A percentile compares a stretch with the other conserved stretches of the same genome.
Conservation (phyloP, 2,113 vertebrate genomes). For the Aspiorhynchus laticeps region DNA sequence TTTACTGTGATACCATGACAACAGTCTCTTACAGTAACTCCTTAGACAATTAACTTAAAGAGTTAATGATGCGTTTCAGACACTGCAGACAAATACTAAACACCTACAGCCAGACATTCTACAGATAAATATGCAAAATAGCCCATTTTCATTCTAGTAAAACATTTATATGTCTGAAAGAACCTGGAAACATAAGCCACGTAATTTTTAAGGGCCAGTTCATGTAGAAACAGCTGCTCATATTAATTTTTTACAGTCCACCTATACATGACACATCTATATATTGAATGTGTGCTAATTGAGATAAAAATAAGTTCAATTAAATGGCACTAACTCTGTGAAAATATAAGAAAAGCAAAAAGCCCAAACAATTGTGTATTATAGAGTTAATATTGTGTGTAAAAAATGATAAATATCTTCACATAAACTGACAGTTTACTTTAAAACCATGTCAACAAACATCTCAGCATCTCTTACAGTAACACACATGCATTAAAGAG, state of each 20-base stretch:
- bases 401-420: not conserved
- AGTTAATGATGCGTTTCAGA: constrained; percentile 19
- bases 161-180: not conserved
- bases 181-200: not conserved
- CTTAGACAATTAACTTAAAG: constrained; percentile 19
- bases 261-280: not conserved
- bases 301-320: not conserved
- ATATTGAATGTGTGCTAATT: not conserved
- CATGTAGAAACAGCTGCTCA: not conserved
- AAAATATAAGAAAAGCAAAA: not conserved
- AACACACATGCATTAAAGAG: not conserved
- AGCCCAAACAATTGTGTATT: not conserved
- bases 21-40: constrained; percentile 18
- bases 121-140: not conserved
- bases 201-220: not conserved
- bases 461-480: constrained; percentile 9
- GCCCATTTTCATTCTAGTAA: not conserved
- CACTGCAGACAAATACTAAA: not conserved
- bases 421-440: not conserved
- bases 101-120: not conserved
- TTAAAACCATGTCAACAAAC: not conserved
- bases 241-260: not conserved
- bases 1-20: constrained; percentile 43
- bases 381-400: not conserved
- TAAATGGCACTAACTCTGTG: not conserved